Percentiles rank a stretch among this genome's conserved stretches.
These are phyloP conservation scores for Cistogaster globosa DNA, from an alignment of 2,888 invertebrate species.

Conservation along the genomic window DNA sequence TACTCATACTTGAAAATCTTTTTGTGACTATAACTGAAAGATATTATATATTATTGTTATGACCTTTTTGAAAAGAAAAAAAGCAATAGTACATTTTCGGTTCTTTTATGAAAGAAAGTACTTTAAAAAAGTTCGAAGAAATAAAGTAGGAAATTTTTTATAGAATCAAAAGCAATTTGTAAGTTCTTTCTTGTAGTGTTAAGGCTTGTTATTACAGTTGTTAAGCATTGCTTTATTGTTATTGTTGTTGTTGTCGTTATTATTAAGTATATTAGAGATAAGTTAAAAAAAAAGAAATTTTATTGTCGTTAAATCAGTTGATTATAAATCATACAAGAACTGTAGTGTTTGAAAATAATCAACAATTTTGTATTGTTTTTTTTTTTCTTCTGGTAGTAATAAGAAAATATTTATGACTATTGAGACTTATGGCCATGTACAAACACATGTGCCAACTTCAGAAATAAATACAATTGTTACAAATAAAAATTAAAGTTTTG, in stretches of 20 bases:
- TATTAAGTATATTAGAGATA: slow-evolving; percentile 35
- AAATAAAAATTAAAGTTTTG: slow-evolving; percentile 8
- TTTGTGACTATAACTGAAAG: slow-evolving; percentile 1
- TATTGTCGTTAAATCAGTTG: slow-evolving; percentile 56
- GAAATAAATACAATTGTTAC: not conserved
- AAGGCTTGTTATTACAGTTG: not conserved
- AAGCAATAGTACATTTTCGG: not conserved
- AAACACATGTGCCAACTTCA: not conserved
- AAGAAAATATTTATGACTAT: not conserved
- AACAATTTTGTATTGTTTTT: not conserved
- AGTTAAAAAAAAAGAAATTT: slow-evolving; percentile 47
- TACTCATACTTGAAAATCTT: slow-evolving; percentile 12
- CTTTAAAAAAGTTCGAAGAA: not conserved
- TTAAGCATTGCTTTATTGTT: slow-evolving; percentile 17
- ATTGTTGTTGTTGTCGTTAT: not conserved
- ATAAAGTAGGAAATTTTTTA: not conserved
- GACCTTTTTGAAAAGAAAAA: slow-evolving; percentile 11
- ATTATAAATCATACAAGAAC: slow-evolving; percentile 63
- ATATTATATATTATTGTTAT: slow-evolving; percentile 29
- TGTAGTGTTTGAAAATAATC: slow-evolving; percentile 20
- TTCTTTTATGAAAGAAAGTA: too few species aligned
- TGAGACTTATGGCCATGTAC: slow-evolving; percentile 16
- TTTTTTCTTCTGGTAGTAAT: not conserved
- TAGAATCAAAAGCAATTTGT: slow-evolving; percentile 11
- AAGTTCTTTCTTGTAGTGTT: slow-evolving; percentile 2